Percentiles rank a stretch among this genome's conserved stretches.
Conservation (phyloP, 2,113 vertebrate genomes). For the Centropus unirufus region DNA sequence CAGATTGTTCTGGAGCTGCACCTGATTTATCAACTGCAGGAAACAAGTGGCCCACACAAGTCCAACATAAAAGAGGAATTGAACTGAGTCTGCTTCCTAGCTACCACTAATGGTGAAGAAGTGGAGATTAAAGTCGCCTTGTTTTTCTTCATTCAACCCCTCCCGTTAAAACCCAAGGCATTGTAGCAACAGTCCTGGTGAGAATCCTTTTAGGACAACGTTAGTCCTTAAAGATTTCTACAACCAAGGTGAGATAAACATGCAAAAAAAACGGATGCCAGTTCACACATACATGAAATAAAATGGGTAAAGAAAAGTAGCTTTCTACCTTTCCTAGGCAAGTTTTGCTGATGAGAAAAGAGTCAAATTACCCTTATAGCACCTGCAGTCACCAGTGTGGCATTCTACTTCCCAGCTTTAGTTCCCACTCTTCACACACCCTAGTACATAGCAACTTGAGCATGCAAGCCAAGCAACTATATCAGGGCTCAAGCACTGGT, state of each 20-base stretch:
- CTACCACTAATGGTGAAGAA: not conserved
- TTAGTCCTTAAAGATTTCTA: not conserved
- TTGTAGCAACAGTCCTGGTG: not conserved
- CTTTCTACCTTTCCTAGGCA: not conserved
- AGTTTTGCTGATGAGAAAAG: not conserved
- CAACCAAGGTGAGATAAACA: not conserved
- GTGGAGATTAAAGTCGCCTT: not conserved
- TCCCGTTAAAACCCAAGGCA: not conserved
- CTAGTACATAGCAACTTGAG: not conserved
- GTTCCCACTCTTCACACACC: not conserved
- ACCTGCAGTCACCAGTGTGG: not conserved
- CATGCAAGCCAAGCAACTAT: not conserved
- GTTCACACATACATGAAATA: rapidly evolving
- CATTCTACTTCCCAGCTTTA: not conserved
- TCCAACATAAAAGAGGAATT: not conserved
- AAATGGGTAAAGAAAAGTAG: not conserved
- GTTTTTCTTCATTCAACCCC: not conserved
- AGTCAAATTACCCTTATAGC: not conserved
- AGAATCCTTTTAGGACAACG: not conserved
- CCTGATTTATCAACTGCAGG: not conserved
- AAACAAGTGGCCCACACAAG: rapidly evolving
- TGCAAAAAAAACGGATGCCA: not conserved
- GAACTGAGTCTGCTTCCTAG: not conserved
- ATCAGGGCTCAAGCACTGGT: not conserved
- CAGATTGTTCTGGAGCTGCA: not conserved